Evolutionary conservation across 1,140 invertebrate genomes (phyloP).

Genomic region (Heliconius hermathena): DNA sequence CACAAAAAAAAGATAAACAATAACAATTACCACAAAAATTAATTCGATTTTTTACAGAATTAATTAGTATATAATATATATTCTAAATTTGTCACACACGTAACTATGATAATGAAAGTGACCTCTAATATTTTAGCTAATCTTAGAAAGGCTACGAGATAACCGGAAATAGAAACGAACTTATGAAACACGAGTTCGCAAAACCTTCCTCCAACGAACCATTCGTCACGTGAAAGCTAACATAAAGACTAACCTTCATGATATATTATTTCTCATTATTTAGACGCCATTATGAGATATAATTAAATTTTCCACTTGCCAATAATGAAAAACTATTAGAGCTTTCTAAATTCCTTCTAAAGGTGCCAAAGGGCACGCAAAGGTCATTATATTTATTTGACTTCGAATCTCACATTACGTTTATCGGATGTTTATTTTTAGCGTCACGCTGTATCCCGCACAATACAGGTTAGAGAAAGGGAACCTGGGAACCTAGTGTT

Average conservation of each 20-base stretch:
- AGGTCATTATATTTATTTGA: conserved; percentile 11
- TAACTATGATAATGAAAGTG: background rate
- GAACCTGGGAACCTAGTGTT: no score
- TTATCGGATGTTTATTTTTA: background rate
- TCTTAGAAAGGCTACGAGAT: background rate
- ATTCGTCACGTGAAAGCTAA: conserved; percentile 1
- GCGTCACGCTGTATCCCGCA: no score
- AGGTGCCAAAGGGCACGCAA: conserved; percentile 2
- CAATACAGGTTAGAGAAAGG: no score
- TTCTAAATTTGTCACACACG: background rate
- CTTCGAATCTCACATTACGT: background rate
- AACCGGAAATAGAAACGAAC: background rate
- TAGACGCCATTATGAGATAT: background rate
- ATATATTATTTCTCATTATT: conserved; percentile 15
- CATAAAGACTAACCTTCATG: conserved; percentile 3
- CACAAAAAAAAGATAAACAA: no score
- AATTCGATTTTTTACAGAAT: no score
- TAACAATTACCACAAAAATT: no score
- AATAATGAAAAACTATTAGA: conserved; percentile 12
- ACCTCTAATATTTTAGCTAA: background rate
- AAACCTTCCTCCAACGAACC: background rate
- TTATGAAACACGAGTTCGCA: background rate
- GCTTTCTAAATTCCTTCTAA: conserved; percentile 13
- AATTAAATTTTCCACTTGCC: conserved; percentile 15
- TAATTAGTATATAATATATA: no score